phyloP scores from a whole-genome alignment of 64 coral and sea anemone genomes.

The Dendronephthya gigantea region DNA sequence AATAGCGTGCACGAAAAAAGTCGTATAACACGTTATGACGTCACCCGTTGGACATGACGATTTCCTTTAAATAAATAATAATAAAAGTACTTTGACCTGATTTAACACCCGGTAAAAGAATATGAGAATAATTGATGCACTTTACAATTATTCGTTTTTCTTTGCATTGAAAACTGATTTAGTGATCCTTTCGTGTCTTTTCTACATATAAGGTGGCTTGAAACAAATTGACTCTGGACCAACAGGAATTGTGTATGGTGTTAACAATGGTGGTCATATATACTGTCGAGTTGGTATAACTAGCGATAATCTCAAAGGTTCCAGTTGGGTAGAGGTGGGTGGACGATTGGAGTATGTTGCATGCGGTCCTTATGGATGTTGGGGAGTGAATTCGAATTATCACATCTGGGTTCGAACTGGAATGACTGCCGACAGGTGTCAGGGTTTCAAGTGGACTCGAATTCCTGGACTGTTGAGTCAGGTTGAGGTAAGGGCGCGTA shows the following conservation, averaged over 20 bases:
- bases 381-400: constrained; percentile 8
- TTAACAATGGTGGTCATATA: not conserved
- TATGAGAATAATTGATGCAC: too few relatives aligned
- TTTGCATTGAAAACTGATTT: not conserved
- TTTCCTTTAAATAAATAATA: too few relatives aligned
- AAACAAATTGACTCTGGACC: constrained; percentile 24
- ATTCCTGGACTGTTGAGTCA: not conserved
- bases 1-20: too few relatives aligned
- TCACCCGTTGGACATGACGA: too few relatives aligned
- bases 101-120: too few relatives aligned
- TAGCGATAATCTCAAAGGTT: not conserved
- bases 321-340: not conserved
- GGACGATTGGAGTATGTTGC: not conserved
- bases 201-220: not conserved
- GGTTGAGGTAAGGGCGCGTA: not conserved
- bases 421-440: not conserved
- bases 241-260: constrained; percentile 18
- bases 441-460: not conserved
- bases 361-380: constrained; percentile 20
- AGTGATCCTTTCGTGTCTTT: not conserved
- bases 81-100: too few relatives aligned
- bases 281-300: constrained; percentile 6
- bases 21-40: too few relatives aligned
- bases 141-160: not conserved
- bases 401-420: not conserved